Percentiles rank a stretch among this genome's conserved stretches.
phyloP scores from a whole-genome alignment of 2,888 invertebrate species.

The Patella pellucida region DNA sequence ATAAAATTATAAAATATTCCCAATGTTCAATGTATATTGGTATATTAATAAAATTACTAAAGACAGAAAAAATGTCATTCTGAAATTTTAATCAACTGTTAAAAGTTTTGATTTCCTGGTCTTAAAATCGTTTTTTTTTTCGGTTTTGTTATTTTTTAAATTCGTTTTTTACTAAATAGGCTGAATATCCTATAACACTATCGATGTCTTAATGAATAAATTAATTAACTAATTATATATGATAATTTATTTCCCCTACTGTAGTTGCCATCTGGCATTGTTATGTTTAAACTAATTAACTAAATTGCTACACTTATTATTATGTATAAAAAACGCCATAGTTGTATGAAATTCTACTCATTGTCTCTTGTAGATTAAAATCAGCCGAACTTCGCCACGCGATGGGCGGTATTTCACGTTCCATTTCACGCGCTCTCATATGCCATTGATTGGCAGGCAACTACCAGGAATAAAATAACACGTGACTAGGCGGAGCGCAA shows the following conservation, averaged over 20 bases:
- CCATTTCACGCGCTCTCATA: neutral
- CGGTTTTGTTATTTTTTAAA: too few relatives aligned
- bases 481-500: neutral
- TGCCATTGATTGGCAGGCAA: neutral
- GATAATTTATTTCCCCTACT: constrained; percentile 9
- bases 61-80: too few relatives aligned
- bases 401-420: constrained; percentile 10
- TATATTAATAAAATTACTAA: too few relatives aligned
- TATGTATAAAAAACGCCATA: neutral
- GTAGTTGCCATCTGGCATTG: constrained; percentile 1
- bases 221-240: neutral
- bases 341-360: neutral
- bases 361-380: neutral
- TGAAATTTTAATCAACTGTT: too few relatives aligned
- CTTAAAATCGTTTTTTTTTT: too few relatives aligned
- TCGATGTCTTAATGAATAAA: neutral
- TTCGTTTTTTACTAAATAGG: too few relatives aligned
- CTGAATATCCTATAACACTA: too few relatives aligned
- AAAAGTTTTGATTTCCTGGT: too few relatives aligned
- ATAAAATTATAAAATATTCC: too few relatives aligned
- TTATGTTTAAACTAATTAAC: neutral
- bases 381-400: neutral
- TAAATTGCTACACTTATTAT: neutral
- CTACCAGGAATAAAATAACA: neutral
- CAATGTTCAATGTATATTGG: too few relatives aligned